Base-by-base conservation (phyloP, 2,888 invertebrate species). In the Elmis aenea region DNA sequence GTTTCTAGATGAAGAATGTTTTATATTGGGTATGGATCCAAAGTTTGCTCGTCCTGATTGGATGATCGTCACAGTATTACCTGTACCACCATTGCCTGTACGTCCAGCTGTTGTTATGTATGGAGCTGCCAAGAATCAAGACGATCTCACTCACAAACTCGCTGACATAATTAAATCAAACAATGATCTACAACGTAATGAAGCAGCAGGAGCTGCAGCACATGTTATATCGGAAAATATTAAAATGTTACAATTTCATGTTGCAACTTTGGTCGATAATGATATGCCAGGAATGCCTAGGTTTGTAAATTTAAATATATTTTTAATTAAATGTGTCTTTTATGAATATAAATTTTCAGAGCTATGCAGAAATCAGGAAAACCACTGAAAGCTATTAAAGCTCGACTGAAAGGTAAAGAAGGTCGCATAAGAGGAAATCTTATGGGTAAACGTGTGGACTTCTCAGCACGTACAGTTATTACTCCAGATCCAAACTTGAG, bases 391-490 rank as follows among this genome's bases (percentile, higher is more conserved):
- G 95, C 99, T 0, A 77, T 99, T 32, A 99, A 99, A 67, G 91
- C 96, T 2, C 80, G 99, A 26, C 66, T 91, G 29, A 97, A 97
- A 70, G 96, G 97, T 11, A 99, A 99, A 65, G 99, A 99, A 80
- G 99, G 99, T 0, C 79, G 99, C 58, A 97, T 99, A 58, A 78
- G 99, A 69, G 99, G 99, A 56, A 99, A 99, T 68, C 79, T 99
- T 56, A 99, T 99, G 99, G 99, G 99, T 33, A 99, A 99, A 67
- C 93, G 99, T 74, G 99, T 99, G 0, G 99, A 99, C 64, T 99
- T 99, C 66, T 97, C 97, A 0, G 99, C 96, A 3, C 85, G 99
- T 67, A 99, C 99, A 58, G 99, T 99, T 59, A 94, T 93, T 62
- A 97, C 95, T 11, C 95, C 93, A 0, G 93, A 94, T 75, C 94